Conservation (phyloP, 2,113 vertebrate genomes). For the Indri indri region DNA sequence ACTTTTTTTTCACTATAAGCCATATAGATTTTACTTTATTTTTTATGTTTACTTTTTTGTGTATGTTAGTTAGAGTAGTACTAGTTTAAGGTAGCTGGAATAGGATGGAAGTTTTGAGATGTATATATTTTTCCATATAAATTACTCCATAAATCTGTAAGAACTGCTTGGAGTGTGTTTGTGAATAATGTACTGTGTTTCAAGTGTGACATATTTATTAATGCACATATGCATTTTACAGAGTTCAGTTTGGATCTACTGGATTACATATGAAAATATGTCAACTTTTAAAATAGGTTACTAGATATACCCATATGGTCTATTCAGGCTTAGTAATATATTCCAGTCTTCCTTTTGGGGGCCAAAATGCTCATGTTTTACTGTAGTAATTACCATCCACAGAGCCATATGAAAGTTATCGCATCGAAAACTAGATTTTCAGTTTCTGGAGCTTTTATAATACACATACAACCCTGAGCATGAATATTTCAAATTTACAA, state of each 20-base stretch:
- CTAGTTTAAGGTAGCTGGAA: not conserved
- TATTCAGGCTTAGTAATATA: constrained; percentile 12
- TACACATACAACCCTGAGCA: not conserved
- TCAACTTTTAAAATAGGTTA: constrained; percentile 38
- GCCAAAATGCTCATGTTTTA: constrained; percentile 24
- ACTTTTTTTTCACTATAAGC: not conserved
- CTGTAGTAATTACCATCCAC: not conserved
- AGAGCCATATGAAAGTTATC: not conserved
- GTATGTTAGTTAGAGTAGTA: not conserved
- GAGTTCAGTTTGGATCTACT: not conserved
- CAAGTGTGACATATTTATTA: not conserved
- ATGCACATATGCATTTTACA: constrained; percentile 39
- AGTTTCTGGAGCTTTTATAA: constrained; percentile 47
- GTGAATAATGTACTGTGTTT: constrained; percentile 5
- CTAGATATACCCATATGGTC: not conserved
- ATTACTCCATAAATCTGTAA: constrained; percentile 28
- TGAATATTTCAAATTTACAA: constrained; percentile 28
- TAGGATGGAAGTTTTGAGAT: constrained; percentile 22
- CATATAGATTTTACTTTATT: not conserved
- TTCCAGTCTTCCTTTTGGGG: not conserved
- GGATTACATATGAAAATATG: constrained; percentile 6
- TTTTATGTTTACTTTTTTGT: constrained; percentile 15
- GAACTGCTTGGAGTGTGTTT: constrained; percentile 24
- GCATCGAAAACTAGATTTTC: not conserved
- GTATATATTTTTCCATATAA: constrained; percentile 48